Base-by-base conservation (phyloP, 1,140 invertebrate species). In the Choristoneura fumiferana region DNA sequence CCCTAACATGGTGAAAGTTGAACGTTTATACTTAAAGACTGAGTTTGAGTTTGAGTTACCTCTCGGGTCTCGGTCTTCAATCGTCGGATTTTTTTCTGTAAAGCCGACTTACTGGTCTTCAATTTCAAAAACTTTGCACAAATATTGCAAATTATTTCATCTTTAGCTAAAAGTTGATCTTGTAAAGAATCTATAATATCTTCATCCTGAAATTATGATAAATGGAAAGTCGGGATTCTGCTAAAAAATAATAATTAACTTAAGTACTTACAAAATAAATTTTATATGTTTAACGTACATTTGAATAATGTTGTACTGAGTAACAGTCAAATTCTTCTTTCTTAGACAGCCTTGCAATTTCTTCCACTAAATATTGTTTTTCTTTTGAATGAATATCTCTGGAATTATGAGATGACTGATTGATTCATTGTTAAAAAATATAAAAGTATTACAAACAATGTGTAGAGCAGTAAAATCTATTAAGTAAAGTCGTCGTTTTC, bases 41-140 rank as follows among this genome's bases (percentile, higher is more conserved):
- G n/a, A n/a, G n/a, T n/a, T n/a, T n/a, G n/a, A n/a, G n/a, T n/a
- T n/a, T n/a, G n/a, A n/a, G 14, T 45, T 62, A 72, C 69, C 60
- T 64, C 59, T 59, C 64, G 58, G 15, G 37, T 66, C 29, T 68
- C 38, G 8, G 15, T 39, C 35, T 74, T 65, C 38, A 74, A 36
- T 17, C 56, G 49, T 17, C 53, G n/a, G n/a, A 67, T 34, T 52
- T 62, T 67, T 14, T 67, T 63, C 22, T 65, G 62, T n/a, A 74
- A 35, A 8, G 8, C 14, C 33, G 29, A 52, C 67, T 74, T 74
- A 52, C 45, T 62, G 15, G 60, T 54, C 58, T 67, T 74, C 1
- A 74, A 63, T 60, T 74, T 74, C 10, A 74, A 56, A 62, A 67
- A 74, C 63, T 74, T 74, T 9, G 22, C 56, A 54, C 71, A 65